phyloP scores from a whole-genome alignment of 2,797 vertebrate species.

The Orientallactaga sibirica region DNA sequence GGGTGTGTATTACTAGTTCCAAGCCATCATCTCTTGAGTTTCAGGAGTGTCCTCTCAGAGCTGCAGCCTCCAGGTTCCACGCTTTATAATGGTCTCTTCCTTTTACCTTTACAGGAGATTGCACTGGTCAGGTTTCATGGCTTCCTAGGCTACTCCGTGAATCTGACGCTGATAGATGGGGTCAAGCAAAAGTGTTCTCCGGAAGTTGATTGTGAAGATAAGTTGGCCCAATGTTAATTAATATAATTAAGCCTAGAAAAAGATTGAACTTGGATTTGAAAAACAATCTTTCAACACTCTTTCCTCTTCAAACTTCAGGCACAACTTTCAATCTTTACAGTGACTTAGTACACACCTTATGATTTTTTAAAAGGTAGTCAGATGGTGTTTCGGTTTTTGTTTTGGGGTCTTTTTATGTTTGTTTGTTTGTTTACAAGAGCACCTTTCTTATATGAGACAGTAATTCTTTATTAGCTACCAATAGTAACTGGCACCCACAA shows the following conservation, averaged over 20 bases:
- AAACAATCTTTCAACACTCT: constrained; percentile 1
- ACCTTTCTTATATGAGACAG: constrained; percentile 20
- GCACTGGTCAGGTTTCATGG: constrained; percentile 53
- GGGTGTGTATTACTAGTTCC: constrained; percentile 64
- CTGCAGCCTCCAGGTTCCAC: not conserved
- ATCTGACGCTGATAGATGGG: constrained; percentile 37
- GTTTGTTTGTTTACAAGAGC: constrained; percentile 17
- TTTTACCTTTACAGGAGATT: constrained; percentile 38
- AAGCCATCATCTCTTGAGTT: constrained; percentile 63
- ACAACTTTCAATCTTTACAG: constrained; percentile 23
- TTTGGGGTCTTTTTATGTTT: no score
- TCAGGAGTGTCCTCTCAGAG: constrained; percentile 49
- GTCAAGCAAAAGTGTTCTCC: constrained; percentile 55
- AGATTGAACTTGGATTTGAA: constrained; percentile 52
- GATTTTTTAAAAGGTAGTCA: not conserved
- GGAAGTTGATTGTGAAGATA: constrained; percentile 68
- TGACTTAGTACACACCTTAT: not conserved
- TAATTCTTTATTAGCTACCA: not conserved
- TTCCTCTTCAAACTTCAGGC: not conserved
- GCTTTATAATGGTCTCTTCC: constrained; percentile 56
- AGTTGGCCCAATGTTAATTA: constrained; percentile 25
- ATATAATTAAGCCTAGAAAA: constrained; percentile 45
- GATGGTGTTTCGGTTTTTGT: not conserved
- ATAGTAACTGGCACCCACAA: not conserved
- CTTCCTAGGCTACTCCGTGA: constrained; percentile 1